Percentiles rank a stretch among this genome's conserved stretches.
Evolutionary conservation across 2,113 vertebrate genomes (phyloP).

Genomic region (Spilogale gracilis): DNA sequence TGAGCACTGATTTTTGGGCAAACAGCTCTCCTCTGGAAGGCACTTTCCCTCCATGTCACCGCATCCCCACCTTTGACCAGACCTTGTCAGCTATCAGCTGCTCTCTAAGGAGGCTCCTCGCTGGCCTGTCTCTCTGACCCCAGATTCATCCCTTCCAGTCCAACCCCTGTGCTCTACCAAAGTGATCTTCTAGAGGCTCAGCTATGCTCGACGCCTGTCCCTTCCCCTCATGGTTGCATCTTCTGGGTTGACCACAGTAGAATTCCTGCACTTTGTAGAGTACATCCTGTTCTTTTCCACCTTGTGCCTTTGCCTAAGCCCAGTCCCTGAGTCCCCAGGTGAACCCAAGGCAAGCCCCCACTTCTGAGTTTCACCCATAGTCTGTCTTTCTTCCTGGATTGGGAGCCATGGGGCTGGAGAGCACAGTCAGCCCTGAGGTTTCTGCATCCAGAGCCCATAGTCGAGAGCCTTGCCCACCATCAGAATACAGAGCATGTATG

Average conservation of each 20-base stretch:
- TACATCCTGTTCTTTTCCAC: neutral
- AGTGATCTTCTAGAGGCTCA: neutral
- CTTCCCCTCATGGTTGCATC: neutral
- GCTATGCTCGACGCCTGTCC: accelerated
- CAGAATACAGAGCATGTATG: neutral
- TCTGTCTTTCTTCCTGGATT: neutral
- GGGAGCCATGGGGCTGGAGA: neutral
- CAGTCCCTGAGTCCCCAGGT: neutral
- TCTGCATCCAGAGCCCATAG: neutral
- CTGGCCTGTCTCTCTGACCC: neutral
- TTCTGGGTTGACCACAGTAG: neutral
- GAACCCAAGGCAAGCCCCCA: neutral
- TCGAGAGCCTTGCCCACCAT: neutral
- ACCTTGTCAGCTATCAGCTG: neutral
- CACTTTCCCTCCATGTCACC: neutral
- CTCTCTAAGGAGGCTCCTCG: neutral
- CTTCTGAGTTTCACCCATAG: neutral
- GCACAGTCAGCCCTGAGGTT: neutral
- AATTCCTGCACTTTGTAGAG: neutral
- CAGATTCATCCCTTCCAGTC: neutral
- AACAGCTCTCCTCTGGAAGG: neutral
- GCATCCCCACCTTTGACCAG: too few relatives aligned
- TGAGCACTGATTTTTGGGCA: neutral
- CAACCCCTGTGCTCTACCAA: accelerated
- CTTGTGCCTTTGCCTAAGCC: neutral